These are phyloP conservation scores for Thumatha senex DNA, from an alignment of 2,888 invertebrate species.

Conservation along the genomic window DNA sequence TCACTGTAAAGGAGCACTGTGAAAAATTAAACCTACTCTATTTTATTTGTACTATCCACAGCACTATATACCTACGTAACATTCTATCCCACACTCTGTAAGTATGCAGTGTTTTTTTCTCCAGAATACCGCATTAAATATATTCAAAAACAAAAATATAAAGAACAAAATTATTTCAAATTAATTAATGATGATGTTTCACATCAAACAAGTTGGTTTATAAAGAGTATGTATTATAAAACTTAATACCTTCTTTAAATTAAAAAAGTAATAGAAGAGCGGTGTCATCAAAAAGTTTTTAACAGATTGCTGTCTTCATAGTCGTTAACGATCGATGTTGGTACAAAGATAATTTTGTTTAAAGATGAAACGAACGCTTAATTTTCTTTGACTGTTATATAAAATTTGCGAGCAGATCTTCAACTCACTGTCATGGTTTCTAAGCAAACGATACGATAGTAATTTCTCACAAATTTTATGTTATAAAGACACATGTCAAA, in stretches of 20 bases:
- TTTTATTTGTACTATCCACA: not conserved
- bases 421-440: conserved; percentile 12
- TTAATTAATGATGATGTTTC: conserved; percentile 32
- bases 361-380: conserved; percentile 39
- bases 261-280: conserved; percentile 39
- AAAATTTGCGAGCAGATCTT: conserved; percentile 25
- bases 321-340: conserved; percentile 41
- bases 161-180: conserved; percentile 21
- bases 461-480: conserved; percentile 22
- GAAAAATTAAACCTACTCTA: not conserved
- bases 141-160: no score
- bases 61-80: not conserved
- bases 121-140: no score
- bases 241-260: conserved; percentile 27
- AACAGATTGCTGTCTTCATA: conserved; percentile 41
- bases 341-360: conserved; percentile 40
- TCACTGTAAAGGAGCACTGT: not conserved
- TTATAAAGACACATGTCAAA: conserved; percentile 9
- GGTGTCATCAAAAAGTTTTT: conserved; percentile 40
- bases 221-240: conserved; percentile 31
- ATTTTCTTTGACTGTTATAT: conserved; percentile 30
- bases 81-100: not conserved
- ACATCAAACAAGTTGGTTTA: conserved; percentile 36
- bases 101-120: no score
- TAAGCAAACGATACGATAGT: conserved; percentile 20